Conservation (phyloP, 2,113 vertebrate genomes). For the Gulo gulo region DNA sequence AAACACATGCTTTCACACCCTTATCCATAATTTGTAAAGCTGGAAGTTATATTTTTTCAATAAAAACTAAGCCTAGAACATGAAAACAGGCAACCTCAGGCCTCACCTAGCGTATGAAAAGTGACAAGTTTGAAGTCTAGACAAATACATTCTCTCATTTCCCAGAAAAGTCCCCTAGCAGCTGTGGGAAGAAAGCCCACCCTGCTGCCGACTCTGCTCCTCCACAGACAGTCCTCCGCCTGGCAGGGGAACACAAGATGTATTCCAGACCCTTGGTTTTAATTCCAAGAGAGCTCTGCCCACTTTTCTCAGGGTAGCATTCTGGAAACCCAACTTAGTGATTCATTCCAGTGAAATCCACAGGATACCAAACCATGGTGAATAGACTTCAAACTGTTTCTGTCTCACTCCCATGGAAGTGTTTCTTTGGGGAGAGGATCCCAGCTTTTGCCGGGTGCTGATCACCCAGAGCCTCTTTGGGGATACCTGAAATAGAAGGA, state of each 20-base stretch:
- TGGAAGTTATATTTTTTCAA: neutral
- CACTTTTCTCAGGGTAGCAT: slow-evolving; percentile 64
- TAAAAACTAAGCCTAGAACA: slow-evolving; percentile 17
- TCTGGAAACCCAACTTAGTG: slow-evolving; percentile 74
- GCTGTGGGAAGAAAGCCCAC: slow-evolving; percentile 54
- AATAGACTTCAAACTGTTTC: neutral
- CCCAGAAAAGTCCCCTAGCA: slow-evolving; percentile 35
- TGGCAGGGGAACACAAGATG: slow-evolving; percentile 73
- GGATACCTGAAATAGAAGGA: neutral
- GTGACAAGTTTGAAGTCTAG: slow-evolving; percentile 15
- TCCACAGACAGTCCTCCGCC: slow-evolving; percentile 74
- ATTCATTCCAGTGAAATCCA: slow-evolving; percentile 77
- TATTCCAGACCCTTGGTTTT: slow-evolving; percentile 77
- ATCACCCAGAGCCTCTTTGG: neutral
- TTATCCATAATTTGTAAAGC: neutral
- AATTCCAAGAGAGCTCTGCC: slow-evolving; percentile 80
- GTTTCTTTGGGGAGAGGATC: neutral
- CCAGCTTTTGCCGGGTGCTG: neutral
- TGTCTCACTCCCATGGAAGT: neutral
- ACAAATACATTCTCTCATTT: slow-evolving; percentile 49
- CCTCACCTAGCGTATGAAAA: neutral
- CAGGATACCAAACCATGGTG: slow-evolving; percentile 60
- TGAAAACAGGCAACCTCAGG: slow-evolving; percentile 23
- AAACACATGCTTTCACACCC: neutral
- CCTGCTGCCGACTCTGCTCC: slow-evolving; percentile 52